phyloP scores from a whole-genome alignment of 1,140 invertebrate genomes.

The Olivierus martensii region DNA sequence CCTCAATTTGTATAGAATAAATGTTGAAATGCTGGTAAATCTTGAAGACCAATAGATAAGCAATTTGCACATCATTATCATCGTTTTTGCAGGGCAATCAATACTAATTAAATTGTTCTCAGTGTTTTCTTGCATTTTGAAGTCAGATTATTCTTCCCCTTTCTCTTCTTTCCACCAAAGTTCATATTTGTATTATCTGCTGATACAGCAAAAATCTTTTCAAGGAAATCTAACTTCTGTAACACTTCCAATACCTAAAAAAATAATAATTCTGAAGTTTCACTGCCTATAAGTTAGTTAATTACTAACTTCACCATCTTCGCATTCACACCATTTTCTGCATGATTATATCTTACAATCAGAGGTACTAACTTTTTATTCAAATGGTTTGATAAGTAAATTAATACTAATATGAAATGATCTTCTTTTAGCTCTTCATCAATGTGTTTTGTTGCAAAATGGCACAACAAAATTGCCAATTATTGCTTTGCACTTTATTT shows the following conservation, averaged over 20 bases:
- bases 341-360: not conserved
- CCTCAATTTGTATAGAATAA: not conserved
- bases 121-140: not conserved
- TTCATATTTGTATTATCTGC: not conserved
- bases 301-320: not conserved
- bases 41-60: not conserved
- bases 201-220: not conserved
- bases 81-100: not conserved
- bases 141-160: not conserved
- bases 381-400: slow-evolving; percentile 10
- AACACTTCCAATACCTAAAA: not conserved
- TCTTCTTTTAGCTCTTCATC: slow-evolving; percentile 19
- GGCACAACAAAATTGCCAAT: slow-evolving; percentile 19
- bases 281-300: not conserved
- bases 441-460: slow-evolving; percentile 15
- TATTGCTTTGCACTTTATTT: slow-evolving; percentile 21
- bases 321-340: not conserved
- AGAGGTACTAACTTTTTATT: slow-evolving; percentile 3
- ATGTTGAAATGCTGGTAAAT: not conserved
- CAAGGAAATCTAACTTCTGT: not conserved
- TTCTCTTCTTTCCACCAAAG: not conserved
- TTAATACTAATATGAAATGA: not conserved
- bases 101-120: not conserved
- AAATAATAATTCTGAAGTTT: not conserved
- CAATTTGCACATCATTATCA: not conserved